These are phyloP conservation scores for Phyllostomus hastatus DNA, from an alignment of 2,113 vertebrate genomes.

Conservation along the genomic window DNA sequence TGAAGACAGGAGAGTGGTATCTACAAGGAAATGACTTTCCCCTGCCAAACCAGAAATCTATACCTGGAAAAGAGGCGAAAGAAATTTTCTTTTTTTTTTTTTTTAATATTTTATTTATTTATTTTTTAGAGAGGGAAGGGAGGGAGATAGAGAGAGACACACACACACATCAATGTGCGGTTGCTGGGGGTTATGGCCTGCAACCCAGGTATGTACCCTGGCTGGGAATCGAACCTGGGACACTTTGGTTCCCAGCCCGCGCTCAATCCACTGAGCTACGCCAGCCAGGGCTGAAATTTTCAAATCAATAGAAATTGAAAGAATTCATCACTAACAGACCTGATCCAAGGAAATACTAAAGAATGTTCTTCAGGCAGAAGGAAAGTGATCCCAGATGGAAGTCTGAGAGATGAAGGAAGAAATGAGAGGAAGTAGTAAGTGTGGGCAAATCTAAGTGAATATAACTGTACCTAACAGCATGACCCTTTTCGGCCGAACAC, in stretches of 20 bases:
- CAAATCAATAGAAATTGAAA: neutral
- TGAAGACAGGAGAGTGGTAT: neutral
- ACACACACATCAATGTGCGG: no score
- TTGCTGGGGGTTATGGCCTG: no score
- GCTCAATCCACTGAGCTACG: no score
- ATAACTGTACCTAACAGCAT: neutral
- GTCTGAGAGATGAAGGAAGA: neutral
- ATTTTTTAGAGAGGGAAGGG: no score
- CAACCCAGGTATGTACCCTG: no score
- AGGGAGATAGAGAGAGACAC: no score
- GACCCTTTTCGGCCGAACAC: neutral
- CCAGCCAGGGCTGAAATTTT: no score
- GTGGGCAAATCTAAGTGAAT: neutral
- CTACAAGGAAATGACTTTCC: neutral
- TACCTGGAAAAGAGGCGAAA: neutral
- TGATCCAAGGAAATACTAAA: neutral
- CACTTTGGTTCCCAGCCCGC: no score
- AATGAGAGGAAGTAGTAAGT: neutral
- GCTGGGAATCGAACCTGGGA: no score
- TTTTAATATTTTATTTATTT: no score
- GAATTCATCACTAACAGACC: neutral
- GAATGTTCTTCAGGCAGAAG: neutral
- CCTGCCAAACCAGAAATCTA: neutral
- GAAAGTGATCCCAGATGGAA: neutral
- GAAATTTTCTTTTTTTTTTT: slow-evolving; percentile 34